These are phyloP conservation scores for Lagopus leucura DNA, from an alignment of 2,113 vertebrate species.

Conservation along the genomic window DNA sequence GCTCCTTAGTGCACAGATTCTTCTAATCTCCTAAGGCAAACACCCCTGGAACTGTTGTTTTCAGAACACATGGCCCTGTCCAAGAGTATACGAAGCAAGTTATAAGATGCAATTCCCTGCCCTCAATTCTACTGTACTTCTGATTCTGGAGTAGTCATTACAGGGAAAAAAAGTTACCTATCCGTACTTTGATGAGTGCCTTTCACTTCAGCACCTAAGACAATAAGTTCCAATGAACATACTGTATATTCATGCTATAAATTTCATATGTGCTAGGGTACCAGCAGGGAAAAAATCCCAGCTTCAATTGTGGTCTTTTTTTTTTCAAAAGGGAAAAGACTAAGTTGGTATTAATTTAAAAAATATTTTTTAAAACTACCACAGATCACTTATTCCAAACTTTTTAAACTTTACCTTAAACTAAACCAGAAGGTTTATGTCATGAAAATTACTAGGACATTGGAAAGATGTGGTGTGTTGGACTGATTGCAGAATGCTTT, in stretches of 20 bases:
- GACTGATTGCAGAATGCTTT: neutral
- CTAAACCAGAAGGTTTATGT: neutral
- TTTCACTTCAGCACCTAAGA: neutral
- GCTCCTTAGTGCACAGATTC: neutral
- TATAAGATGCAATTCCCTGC: neutral
- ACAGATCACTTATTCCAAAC: neutral
- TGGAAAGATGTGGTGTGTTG: neutral
- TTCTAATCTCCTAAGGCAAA: neutral
- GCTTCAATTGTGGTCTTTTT: neutral
- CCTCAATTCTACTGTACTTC: neutral
- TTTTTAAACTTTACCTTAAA: neutral
- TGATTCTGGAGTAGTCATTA: neutral
- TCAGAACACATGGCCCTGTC: neutral
- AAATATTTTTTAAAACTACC: neutral
- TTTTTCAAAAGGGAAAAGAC: neutral
- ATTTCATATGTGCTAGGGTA: neutral
- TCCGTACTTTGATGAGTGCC: neutral
- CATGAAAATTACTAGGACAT: neutral
- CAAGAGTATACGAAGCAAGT: rapidly evolving
- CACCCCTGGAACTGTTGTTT: neutral
- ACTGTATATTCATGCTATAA: neutral
- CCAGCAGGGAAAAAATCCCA: neutral
- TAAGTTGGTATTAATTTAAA: neutral
- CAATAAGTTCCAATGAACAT: neutral
- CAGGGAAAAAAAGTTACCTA: neutral